These are phyloP conservation scores for Platyura marginata DNA, from an alignment of 1,140 invertebrate genomes.

Conservation along the genomic window DNA sequence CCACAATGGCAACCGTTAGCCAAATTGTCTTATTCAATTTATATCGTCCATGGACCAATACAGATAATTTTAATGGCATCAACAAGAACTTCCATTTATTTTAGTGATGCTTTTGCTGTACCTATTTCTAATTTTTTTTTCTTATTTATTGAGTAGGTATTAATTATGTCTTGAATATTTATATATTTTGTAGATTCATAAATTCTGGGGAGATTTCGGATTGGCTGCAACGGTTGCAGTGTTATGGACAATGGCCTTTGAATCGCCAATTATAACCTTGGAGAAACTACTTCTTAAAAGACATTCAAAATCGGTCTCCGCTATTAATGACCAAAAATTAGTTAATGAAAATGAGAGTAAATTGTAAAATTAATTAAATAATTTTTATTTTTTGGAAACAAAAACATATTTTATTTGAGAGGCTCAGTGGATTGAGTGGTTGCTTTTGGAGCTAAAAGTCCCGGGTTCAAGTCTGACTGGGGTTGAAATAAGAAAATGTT, in stretches of 20 bases:
- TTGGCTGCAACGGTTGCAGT: neutral
- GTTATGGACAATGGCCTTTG: neutral
- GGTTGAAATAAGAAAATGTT: too few species aligned
- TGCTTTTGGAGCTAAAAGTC: too few species aligned
- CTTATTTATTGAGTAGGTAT: neutral
- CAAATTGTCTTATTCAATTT: constrained; percentile 29
- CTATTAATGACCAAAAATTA: too few species aligned
- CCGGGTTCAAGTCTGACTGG: too few species aligned
- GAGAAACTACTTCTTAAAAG: too few species aligned
- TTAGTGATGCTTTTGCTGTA: neutral
- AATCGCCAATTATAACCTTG: neutral
- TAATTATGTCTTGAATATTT: neutral
- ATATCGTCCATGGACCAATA: constrained; percentile 26
- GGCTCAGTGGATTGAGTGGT: too few species aligned
- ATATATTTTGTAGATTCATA: neutral
- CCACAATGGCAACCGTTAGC: constrained; percentile 29
- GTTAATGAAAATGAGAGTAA: too few species aligned
- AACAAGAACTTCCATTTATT: neutral
- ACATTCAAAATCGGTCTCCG: too few species aligned
- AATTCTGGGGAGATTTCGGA: neutral
- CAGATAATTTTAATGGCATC: neutral
- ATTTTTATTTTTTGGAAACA: too few species aligned
- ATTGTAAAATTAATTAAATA: too few species aligned
- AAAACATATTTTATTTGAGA: too few species aligned
- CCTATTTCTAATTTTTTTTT: neutral